These are phyloP conservation scores for Otolemur crassicaudatus DNA, from an alignment of 2,797 vertebrate species.

Conservation along the genomic window DNA sequence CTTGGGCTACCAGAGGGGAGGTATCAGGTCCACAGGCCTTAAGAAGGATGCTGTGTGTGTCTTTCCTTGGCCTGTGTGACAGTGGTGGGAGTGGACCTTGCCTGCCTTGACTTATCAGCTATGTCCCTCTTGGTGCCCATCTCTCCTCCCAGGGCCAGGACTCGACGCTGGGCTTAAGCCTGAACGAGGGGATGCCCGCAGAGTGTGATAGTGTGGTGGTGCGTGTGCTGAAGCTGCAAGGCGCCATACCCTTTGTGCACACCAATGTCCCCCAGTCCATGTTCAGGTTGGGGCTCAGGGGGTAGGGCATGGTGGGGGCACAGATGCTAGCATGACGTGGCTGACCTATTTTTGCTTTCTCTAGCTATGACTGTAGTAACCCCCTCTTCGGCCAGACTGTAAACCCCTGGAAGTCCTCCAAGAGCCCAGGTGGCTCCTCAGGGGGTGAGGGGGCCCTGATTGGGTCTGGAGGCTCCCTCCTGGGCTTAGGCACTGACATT, in stretches of 20 bases:
- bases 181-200: conserved; percentile 87
- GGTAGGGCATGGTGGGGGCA: not conserved
- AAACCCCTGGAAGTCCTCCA: conserved; percentile 91
- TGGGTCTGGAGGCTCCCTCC: conserved; percentile 86
- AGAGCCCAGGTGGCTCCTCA: conserved; percentile 93
- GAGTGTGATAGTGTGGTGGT: conserved; percentile 92
- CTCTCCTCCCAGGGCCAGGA: conserved; percentile 88
- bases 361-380: conserved; percentile 95
- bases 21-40: not conserved
- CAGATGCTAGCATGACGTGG: fast-evolving
- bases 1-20: not conserved
- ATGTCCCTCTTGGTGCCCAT: not conserved
- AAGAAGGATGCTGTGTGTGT: not conserved
- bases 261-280: conserved; percentile 95
- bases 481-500: conserved; percentile 89
- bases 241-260: conserved; percentile 95
- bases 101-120: not conserved
- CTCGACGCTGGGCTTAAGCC: conserved; percentile 89
- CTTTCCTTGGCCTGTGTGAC: not conserved
- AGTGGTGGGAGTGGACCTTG: too few relatives aligned
- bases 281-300: conserved; percentile 88
- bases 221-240: conserved; percentile 94
- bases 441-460: conserved; percentile 90
- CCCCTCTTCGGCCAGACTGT: conserved; percentile 92
- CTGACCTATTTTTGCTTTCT: conserved; percentile 4